Conservation (phyloP, 2,888 invertebrate genomes). For the Dryococelus australis region DNA sequence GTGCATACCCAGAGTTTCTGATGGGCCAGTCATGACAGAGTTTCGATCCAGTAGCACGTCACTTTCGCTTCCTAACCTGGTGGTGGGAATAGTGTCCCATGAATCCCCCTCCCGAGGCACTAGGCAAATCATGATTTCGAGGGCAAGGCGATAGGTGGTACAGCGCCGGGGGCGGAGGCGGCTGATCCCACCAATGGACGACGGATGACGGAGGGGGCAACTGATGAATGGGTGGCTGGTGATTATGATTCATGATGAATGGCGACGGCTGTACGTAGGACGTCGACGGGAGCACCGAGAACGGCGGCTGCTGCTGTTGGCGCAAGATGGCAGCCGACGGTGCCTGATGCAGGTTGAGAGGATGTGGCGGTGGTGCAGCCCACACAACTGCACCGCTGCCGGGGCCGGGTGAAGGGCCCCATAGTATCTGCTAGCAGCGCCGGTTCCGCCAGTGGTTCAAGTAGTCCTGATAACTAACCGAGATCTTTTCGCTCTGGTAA, state of each 20-base stretch:
- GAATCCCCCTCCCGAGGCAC: slow-evolving; percentile 36
- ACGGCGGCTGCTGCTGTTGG: slow-evolving; percentile 35
- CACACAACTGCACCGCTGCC: slow-evolving; percentile 45
- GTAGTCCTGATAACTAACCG: slow-evolving; percentile 87
- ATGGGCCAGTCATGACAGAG: neutral
- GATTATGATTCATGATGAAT: slow-evolving; percentile 32
- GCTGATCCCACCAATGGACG: slow-evolving; percentile 42
- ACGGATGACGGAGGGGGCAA: slow-evolving; percentile 36
- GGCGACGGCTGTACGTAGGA: slow-evolving; percentile 39
- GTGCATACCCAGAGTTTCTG: neutral
- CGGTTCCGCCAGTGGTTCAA: slow-evolving; percentile 68
- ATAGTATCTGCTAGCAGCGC: slow-evolving; percentile 76
- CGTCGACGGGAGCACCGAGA: slow-evolving; percentile 36
- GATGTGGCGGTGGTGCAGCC: slow-evolving; percentile 38
- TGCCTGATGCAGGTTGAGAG: slow-evolving; percentile 38
- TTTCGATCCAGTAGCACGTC: slow-evolving; percentile 29
- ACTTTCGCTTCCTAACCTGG: slow-evolving; percentile 43
- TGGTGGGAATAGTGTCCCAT: slow-evolving; percentile 39
- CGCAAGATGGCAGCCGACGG: slow-evolving; percentile 33
- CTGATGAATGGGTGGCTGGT: slow-evolving; percentile 36
- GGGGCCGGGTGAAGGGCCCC: slow-evolving; percentile 61
- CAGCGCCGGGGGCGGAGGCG: slow-evolving; percentile 39
- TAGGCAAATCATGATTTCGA: slow-evolving; percentile 34
- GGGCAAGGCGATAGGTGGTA: slow-evolving; percentile 37
- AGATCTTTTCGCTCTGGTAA: slow-evolving; percentile 96